phyloP scores from a whole-genome alignment of 2,888 invertebrate genomes.

The Eurytoma adleriae region DNA sequence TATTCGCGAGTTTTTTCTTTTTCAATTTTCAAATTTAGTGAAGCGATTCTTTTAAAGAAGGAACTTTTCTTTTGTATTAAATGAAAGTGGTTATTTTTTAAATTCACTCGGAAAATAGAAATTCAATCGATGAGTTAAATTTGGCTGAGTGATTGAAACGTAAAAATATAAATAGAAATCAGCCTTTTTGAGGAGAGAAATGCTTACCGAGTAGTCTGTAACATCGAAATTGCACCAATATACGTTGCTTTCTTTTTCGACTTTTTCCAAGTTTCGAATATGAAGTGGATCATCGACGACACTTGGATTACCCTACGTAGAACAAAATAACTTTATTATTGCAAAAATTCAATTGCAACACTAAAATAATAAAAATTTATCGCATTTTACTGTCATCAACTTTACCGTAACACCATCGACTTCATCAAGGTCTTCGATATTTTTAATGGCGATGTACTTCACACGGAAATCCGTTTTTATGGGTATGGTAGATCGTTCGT shows the following conservation, averaged over 20 bases:
- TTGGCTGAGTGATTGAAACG: background rate
- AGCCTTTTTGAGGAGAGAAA: no score
- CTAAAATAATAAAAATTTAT: background rate
- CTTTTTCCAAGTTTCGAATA: constrained; percentile 77
- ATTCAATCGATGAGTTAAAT: background rate
- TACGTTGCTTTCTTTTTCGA: constrained; percentile 68
- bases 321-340: constrained; percentile 8
- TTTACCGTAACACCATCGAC: constrained; percentile 43
- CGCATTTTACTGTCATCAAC: background rate
- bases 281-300: constrained; percentile 73
- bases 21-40: no score
- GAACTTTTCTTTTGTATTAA: no score
- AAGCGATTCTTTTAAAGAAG: no score
- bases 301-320: constrained; percentile 24
- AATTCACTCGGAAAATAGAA: background rate
- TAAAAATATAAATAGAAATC: background rate
- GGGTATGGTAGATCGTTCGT: constrained; percentile 74
- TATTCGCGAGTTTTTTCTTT: constrained; percentile 6
- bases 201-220: constrained; percentile 84
- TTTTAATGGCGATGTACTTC: constrained; percentile 77
- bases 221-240: constrained; percentile 86
- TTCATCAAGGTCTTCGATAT: constrained; percentile 69
- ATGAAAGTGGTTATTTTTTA: no score
- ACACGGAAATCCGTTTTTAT: constrained; percentile 82
- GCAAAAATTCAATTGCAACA: background rate